These are phyloP conservation scores for Metalampra italica DNA, from an alignment of 2,888 invertebrate species.

Conservation along the genomic window DNA sequence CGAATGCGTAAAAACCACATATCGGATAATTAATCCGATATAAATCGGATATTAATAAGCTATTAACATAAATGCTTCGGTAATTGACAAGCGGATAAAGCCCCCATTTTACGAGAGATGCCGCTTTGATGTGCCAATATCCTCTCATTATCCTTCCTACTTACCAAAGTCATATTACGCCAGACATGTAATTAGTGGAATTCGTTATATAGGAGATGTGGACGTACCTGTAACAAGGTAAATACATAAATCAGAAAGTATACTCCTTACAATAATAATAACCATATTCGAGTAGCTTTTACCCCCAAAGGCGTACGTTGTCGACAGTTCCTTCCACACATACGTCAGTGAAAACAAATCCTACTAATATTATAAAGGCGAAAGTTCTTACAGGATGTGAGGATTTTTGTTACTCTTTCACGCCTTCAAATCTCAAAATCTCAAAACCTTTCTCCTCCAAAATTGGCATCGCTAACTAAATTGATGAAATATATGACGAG, in stretches of 20 bases:
- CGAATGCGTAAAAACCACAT: conserved; percentile 1
- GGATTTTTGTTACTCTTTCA: too few species aligned
- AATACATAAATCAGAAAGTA: not conserved
- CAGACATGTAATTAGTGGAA: not conserved
- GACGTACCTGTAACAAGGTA: conserved; percentile 10
- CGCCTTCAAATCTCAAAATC: too few species aligned
- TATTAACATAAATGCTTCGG: conserved; percentile 2
- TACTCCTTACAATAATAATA: not conserved
- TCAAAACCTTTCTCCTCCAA: too few species aligned
- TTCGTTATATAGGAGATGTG: not conserved
- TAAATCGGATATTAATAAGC: conserved; percentile 7
- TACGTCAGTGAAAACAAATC: too few species aligned
- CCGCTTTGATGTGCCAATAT: not conserved
- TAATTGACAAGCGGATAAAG: conserved; percentile 1
- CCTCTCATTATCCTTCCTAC: not conserved
- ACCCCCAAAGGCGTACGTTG: too few species aligned
- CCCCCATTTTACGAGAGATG: not conserved
- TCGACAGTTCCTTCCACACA: too few species aligned
- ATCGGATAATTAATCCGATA: conserved; percentile 6
- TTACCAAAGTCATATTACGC: not conserved
- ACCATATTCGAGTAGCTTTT: not conserved
- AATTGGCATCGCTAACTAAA: too few species aligned
- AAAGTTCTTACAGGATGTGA: too few species aligned
- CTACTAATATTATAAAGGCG: too few species aligned
- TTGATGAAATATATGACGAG: too few species aligned